Evolutionary conservation across 2,113 vertebrate genomes (phyloP), one percentile per base, ranked within the genome.

Genomic region (Spilogale gracilis): DNA sequence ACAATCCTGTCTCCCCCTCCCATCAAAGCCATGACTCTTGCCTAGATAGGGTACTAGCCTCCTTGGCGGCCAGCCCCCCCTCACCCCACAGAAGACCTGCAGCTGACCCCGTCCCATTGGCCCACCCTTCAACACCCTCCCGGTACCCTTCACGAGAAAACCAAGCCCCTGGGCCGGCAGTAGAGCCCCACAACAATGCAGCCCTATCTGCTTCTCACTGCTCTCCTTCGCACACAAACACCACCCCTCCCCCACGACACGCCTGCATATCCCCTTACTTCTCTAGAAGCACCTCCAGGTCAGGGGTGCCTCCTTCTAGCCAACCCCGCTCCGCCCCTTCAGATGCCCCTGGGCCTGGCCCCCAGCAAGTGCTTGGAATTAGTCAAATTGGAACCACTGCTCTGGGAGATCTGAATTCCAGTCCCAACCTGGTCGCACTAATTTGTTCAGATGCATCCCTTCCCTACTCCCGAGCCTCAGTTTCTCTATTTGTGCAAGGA

Each of bases 181-280:
- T 3, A 23, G 17, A 25, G 23, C 14, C 38, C 82, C 13, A 16
- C 0, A 5, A 16, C 0, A 5, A 30, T 17, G 21, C 3, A 9
- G 52, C 8, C 21, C 23, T 9, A 0, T 7, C 76, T 30, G 54
- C 67, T 27, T n/a, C 79, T 81, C 74, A 50, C 5, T 3, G n/a
- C 61, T n/a, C 25, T 3, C 60, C 10, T 38, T 4, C 3, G 0
- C 4, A 1, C 3, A 1, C 6, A 20, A 45, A 23, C 0, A 6
- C 20, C 17, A 17, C 6, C 2, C n/a, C 45, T 45, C 43, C 60
- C 43, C 71, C 90, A 65, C 17, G 32, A 87, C 2, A 1, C n/a
- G 45, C n/a, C 17, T 7, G 2, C 12, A 1, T 4, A 3, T 0
- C 6, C 45, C 7, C 17, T 18, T 48, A 1, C 65, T 13, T 58